Evolutionary conservation across 2,888 invertebrate species (phyloP), one percentile per base, ranked within the genome.

Genomic region (Hermaeophaga mercurialis): DNA sequence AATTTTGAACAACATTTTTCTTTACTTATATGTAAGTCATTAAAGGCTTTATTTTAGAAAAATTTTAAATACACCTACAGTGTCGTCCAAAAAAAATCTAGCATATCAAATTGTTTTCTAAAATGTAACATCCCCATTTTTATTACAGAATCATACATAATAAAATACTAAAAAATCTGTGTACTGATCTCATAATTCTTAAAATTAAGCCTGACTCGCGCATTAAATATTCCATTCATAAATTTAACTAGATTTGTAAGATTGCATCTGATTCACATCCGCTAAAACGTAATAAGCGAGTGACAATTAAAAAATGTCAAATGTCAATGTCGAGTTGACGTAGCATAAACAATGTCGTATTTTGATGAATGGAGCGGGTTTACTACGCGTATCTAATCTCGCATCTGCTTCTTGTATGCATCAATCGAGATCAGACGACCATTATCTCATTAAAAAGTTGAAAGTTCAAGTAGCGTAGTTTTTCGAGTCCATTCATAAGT

Each of bases 181-280:
- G 28, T 11, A 36, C 26, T 38, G 28, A 48, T 26, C 17, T 48
- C 48, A 38, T 41, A 19, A 39, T 49, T 49, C 39, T 18, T 31
- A 19, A 49, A 49, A 49, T 41, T 19, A 31, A 31, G 6, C 11
- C 28, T 41, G 49, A 49, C 49, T 49, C 49, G 49, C 41, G 49
- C 41, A 31, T 11, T 7, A 17, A 49, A 49, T 38, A 28, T 14
- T 49, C 15, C 48, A 39, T 49, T 49, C 45, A 49, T 49, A 49
- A 49, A 38, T 39, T 38, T 8, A 9, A 14, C 28, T 44, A 50
- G 54, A 59, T 54, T 55, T 52, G 50, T 38, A 53, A 44, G 58
- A 61, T 56, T 54, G 44, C 47, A 49, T 50, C 50, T 58, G 58
- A 61, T 46, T 62, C 59, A 62, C 43, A 60, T 59, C 59, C 60